Conservation (phyloP, 1,140 invertebrate species). For the Macrobrachium rosenbergii region DNA sequence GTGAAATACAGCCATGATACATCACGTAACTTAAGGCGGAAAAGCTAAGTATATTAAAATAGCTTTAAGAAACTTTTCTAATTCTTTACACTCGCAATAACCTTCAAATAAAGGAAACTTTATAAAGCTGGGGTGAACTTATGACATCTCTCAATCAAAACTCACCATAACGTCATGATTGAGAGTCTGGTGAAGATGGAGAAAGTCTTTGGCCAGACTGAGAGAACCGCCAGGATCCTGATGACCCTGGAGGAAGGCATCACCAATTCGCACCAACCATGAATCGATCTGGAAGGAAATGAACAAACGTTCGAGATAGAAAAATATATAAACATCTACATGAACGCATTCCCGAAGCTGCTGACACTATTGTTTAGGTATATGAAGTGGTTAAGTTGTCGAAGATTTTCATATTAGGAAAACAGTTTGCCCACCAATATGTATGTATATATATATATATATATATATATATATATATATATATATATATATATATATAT, state of each 20-base stretch:
- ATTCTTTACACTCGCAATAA: no score
- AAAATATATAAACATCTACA: not conserved
- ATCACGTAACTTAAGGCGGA: no score
- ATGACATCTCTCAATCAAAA: not conserved
- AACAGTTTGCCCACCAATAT: no score
- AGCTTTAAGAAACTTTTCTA: no score
- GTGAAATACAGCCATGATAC: no score
- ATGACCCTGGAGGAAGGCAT: slow-evolving; percentile 81
- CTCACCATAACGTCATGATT: slow-evolving; percentile 81
- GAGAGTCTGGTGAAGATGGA: slow-evolving; percentile 81
- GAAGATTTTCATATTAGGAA: no score
- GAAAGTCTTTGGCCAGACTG: slow-evolving; percentile 80
- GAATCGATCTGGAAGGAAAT: slow-evolving; percentile 73
- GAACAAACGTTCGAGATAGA: not conserved
- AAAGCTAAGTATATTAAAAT: no score
- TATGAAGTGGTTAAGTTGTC: no score
- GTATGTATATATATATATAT: no score
- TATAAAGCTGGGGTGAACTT: not conserved
- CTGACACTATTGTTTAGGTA: no score
- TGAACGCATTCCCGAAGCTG: not conserved
- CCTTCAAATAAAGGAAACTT: not conserved
- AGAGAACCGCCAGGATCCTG: slow-evolving; percentile 82
- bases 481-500: no score
- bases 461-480: no score
- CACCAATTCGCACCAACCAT: slow-evolving; percentile 81